phyloP scores from a whole-genome alignment of 2,888 invertebrate species.

The Calameuta idolon region DNA sequence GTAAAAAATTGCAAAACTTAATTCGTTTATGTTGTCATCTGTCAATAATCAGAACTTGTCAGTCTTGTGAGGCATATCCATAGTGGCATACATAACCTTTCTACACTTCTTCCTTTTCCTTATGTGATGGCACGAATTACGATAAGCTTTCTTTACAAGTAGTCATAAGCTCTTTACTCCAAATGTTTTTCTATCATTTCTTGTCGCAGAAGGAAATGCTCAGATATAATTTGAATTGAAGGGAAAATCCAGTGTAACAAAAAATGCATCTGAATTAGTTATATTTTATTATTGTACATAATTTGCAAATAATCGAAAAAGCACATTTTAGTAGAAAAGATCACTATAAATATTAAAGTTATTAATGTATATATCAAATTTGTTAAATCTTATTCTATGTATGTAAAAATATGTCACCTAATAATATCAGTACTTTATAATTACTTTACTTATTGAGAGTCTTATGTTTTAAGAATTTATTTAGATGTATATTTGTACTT shows the following conservation, averaged over 20 bases:
- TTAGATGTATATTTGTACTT: not conserved
- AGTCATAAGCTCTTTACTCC: not conserved
- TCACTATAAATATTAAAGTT: too few species aligned
- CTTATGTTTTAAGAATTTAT: not conserved
- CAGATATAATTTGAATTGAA: not conserved
- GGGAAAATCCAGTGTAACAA: not conserved
- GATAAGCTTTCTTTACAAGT: too few species aligned
- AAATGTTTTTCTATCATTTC: not conserved
- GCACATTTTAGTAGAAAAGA: too few species aligned
- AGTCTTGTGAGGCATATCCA: not conserved
- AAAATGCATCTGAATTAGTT: not conserved
- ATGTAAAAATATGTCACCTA: not conserved
- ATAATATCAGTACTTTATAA: not conserved
- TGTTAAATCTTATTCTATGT: too few species aligned
- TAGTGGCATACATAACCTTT: not conserved
- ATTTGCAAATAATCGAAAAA: too few species aligned
- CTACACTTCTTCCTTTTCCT: too few species aligned
- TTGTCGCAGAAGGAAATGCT: not conserved
- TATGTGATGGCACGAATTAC: too few species aligned
- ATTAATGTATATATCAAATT: too few species aligned
- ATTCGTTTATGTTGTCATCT: not conserved
- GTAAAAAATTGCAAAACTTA: not conserved
- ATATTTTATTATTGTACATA: too few species aligned
- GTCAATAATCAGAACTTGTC: not conserved
- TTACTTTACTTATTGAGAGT: not conserved